Conservation (phyloP, 2,888 invertebrate genomes). For the Melangyna quadrimaculata region DNA sequence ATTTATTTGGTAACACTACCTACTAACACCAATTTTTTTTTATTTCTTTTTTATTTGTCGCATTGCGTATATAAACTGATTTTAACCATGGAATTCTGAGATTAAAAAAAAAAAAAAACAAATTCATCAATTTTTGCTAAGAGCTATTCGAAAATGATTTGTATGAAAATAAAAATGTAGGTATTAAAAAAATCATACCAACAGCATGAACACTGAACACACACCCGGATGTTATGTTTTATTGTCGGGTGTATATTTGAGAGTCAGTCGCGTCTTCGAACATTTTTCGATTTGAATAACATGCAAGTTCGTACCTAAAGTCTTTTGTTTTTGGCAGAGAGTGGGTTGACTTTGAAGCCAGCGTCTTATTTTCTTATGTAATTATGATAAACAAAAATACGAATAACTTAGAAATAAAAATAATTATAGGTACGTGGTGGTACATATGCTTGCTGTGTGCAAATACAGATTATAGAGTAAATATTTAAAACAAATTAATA, state of each 20-base stretch:
- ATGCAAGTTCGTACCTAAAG: slow-evolving; percentile 51
- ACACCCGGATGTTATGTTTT: slow-evolving; percentile 50
- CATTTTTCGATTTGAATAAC: slow-evolving; percentile 13
- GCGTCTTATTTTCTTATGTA: background rate
- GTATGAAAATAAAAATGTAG: background rate
- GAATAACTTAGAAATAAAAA: background rate
- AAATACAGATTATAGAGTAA: background rate
- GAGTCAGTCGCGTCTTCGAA: slow-evolving; percentile 12
- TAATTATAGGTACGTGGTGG: background rate
- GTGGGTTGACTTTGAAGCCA: background rate
- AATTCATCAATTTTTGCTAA: background rate
- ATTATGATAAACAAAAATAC: background rate
- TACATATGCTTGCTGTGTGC: background rate
- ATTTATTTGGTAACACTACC: background rate
- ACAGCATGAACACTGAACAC: background rate
- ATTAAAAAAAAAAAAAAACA: background rate
- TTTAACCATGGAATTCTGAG: background rate
- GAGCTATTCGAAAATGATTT: background rate
- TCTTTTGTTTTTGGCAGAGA: slow-evolving; percentile 48
- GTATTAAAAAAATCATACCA: background rate
- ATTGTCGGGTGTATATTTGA: background rate
- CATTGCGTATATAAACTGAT: background rate
- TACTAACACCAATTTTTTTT: background rate
- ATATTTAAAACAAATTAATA: background rate
- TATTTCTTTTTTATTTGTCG: background rate